Conservation (phyloP, 1,140 invertebrate species). For the Laupala kohalensis region DNA sequence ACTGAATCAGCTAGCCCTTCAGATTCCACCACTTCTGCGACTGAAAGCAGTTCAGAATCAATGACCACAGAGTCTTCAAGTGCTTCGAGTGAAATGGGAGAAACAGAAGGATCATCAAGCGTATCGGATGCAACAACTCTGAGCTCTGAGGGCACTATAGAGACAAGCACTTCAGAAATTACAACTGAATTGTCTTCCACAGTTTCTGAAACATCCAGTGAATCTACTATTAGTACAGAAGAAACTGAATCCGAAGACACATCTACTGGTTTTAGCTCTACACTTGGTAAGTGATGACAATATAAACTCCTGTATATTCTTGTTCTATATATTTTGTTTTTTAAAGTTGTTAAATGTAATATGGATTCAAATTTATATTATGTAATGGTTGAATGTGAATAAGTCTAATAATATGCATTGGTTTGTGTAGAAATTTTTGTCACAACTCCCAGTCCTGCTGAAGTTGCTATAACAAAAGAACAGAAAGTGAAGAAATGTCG, state of each 20-base stretch:
- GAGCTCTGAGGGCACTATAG: slow-evolving; percentile 18
- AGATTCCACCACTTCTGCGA: neutral
- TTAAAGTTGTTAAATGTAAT: neutral
- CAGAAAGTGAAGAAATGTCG: slow-evolving; percentile 45
- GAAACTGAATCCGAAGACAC: slow-evolving; percentile 2
- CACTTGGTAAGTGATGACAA: neutral
- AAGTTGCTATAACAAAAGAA: slow-evolving; percentile 31
- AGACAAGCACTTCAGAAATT: slow-evolving; percentile 10
- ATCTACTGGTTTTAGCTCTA: neutral
- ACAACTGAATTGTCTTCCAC: neutral
- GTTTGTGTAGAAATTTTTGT: neutral
- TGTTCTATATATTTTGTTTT: too few relatives aligned
- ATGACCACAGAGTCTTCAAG: neutral
- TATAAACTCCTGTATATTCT: too few relatives aligned
- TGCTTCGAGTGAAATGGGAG: slow-evolving; percentile 2
- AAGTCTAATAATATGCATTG: neutral
- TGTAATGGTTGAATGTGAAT: neutral
- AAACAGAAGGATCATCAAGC: neutral
- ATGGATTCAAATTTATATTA: too few relatives aligned
- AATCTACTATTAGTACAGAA: neutral
- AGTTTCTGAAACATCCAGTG: neutral
- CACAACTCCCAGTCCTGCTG: slow-evolving; percentile 24
- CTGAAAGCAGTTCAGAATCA: slow-evolving; percentile 11
- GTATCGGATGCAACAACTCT: slow-evolving; percentile 4
- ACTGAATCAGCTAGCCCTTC: neutral